Evolutionary conservation across 1,140 invertebrate genomes (phyloP).

Genomic region (Eupeodes corollae): DNA sequence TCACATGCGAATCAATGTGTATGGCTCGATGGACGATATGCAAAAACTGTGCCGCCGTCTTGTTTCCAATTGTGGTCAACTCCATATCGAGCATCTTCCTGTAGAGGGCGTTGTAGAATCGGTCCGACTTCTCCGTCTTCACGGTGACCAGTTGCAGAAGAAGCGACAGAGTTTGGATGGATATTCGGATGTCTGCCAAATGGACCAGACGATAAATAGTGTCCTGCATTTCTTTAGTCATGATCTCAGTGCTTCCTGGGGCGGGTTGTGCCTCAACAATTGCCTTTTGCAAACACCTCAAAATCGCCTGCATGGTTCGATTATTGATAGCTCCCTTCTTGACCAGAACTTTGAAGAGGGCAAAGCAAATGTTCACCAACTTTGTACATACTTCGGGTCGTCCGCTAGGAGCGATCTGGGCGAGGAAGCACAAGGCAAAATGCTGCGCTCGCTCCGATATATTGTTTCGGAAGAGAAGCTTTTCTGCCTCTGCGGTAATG

Average conservation of each 20-base stretch:
- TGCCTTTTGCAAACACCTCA: conserved; percentile 31
- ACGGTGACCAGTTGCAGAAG: conserved; percentile 69
- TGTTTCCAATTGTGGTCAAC: conserved; percentile 50
- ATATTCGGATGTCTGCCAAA: conserved; percentile 66
- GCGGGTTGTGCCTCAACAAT: conserved; percentile 28
- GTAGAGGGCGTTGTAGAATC: conserved; percentile 87
- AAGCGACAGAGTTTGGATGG: conserved; percentile 76
- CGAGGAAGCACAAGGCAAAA: conserved; percentile 85
- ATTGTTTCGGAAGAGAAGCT: conserved; percentile 76
- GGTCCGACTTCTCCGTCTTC: conserved; percentile 37
- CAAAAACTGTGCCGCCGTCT: conserved; percentile 71
- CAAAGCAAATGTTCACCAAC: conserved; percentile 85
- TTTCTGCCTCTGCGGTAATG: conserved; percentile 79
- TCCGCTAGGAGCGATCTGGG: conserved; percentile 53
- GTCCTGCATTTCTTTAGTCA: conserved; percentile 42
- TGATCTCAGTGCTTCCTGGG: conserved; percentile 21
- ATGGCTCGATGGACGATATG: conserved; percentile 81
- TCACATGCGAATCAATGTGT: conserved; percentile 59
- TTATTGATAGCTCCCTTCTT: conserved; percentile 85
- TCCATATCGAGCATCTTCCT: conserved; percentile 70
- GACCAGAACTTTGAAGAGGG: conserved; percentile 86
- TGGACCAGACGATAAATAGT: conserved; percentile 86
- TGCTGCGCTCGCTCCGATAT: conserved; percentile 78
- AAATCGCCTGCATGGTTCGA: conserved; percentile 80
- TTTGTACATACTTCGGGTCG: conserved; percentile 66